Conservation (phyloP, 2,888 invertebrate species). For the Trichacis sp. region DNA sequence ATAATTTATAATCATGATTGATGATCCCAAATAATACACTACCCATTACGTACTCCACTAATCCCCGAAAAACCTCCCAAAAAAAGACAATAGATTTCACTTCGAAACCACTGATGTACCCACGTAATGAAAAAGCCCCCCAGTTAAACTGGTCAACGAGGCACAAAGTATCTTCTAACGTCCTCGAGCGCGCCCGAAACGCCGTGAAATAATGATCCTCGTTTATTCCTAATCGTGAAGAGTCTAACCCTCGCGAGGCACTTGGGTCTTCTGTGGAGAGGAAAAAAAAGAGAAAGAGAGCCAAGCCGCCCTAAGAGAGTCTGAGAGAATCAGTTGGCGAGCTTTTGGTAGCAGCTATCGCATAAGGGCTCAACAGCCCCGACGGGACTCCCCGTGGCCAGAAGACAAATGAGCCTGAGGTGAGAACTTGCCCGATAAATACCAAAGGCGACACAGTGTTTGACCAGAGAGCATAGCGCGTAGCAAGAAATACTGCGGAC, state of each 20-base stretch:
- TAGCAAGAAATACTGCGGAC: slow-evolving; percentile 64
- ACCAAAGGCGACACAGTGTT: slow-evolving; percentile 68
- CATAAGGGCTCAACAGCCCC: slow-evolving; percentile 44
- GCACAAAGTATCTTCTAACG: too few species aligned
- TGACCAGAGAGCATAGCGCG: slow-evolving; percentile 64
- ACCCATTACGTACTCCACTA: too few species aligned
- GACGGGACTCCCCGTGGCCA: slow-evolving; percentile 57
- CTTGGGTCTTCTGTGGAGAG: slow-evolving; percentile 37
- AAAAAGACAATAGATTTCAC: too few species aligned
- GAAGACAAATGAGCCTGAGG: slow-evolving; percentile 69
- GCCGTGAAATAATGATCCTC: slow-evolving; percentile 34
- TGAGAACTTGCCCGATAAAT: slow-evolving; percentile 70
- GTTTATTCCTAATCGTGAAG: slow-evolving; percentile 38
- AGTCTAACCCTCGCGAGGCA: slow-evolving; percentile 28
- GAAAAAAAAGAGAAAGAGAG: slow-evolving; percentile 28
- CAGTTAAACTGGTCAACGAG: too few species aligned
- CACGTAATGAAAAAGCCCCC: too few species aligned
- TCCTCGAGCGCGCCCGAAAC: slow-evolving; percentile 22
- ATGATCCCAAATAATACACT: too few species aligned
- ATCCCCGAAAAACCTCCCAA: too few species aligned
- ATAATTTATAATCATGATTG: too few species aligned
- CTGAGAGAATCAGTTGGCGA: slow-evolving; percentile 46
- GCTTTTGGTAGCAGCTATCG: slow-evolving; percentile 46
- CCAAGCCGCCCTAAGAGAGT: too few species aligned
- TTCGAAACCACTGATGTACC: too few species aligned